These are phyloP conservation scores for Chrysaora quinquecirrha DNA, from an alignment of 30 jellyfish, hydroid and myxozoan genomes.

Conservation along the genomic window DNA sequence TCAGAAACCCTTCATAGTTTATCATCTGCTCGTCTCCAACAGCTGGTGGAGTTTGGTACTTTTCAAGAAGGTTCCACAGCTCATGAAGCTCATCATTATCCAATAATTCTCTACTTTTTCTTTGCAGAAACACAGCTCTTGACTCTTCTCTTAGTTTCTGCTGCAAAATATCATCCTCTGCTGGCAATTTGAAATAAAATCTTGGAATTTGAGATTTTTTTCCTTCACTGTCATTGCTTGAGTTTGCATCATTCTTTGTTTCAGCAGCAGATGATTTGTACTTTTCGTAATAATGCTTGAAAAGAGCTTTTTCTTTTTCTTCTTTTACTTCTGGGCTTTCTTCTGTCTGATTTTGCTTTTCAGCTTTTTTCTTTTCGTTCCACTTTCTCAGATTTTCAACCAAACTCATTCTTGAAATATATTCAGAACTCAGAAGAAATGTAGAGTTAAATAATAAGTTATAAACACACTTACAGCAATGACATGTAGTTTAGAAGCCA, in stretches of 20 bases:
- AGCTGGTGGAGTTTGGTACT: conserved; percentile 88
- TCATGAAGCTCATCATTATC: conserved; percentile 98
- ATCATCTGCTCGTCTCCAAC: conserved; percentile 96
- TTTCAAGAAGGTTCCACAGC: conserved; percentile 94
- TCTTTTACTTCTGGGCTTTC: conserved; percentile 13
- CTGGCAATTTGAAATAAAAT: conserved; percentile 87
- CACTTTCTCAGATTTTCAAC: conserved; percentile 51
- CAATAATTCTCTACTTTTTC: conserved; percentile 89
- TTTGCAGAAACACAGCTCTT: conserved; percentile 91
- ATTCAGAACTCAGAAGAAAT: too few species aligned
- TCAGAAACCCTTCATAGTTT: conserved; percentile 88
- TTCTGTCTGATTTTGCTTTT: background rate
- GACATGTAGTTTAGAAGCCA: too few species aligned
- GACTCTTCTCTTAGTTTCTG: conserved; percentile 98
- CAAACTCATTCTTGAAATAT: too few species aligned
- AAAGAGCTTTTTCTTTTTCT: conserved; percentile 58
- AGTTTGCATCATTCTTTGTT: background rate
- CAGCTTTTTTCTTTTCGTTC: conserved; percentile 54
- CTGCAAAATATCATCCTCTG: conserved; percentile 95
- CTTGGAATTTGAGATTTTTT: conserved; percentile 69
- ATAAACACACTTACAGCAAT: too few species aligned
- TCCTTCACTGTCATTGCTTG: background rate
- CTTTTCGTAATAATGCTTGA: conserved; percentile 72
- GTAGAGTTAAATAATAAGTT: too few species aligned
- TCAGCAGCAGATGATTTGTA: conserved; percentile 41